A percentile compares a stretch with the other conserved stretches of the same genome.
phyloP scores from a whole-genome alignment of 1,140 invertebrate species.

The Zaprionus lachaisei region DNA sequence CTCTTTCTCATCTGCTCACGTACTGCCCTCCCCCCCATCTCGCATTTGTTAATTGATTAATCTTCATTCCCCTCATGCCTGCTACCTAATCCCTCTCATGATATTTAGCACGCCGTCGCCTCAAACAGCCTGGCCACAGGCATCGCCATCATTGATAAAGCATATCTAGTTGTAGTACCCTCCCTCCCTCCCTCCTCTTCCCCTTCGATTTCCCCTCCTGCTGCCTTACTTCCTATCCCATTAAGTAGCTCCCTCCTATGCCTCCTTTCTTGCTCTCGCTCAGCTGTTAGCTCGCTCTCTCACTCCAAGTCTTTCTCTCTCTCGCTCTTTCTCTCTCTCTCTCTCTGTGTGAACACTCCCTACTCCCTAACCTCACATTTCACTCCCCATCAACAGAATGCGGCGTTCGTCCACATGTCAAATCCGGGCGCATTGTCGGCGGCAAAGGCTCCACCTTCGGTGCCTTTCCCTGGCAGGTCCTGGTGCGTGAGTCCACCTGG shows the following conservation, averaged over 20 bases:
- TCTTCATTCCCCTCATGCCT: constrained; percentile 14
- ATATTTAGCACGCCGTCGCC: constrained; percentile 65
- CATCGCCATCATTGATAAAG: constrained; percentile 50
- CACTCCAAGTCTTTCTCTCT: constrained; percentile 20
- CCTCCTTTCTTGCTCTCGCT: constrained; percentile 12
- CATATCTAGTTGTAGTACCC: constrained; percentile 36
- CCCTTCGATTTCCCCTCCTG: not conserved
- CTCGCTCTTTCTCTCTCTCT: constrained; percentile 25
- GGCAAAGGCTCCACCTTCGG: constrained; percentile 94
- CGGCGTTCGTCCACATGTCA: constrained; percentile 92
- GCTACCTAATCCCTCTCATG: constrained; percentile 29
- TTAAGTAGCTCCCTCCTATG: constrained; percentile 32
- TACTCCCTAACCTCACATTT: constrained; percentile 84
- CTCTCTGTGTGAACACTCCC: constrained; percentile 76
- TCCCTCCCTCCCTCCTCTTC: too few species aligned
- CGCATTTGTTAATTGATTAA: constrained; percentile 15
- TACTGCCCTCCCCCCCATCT: constrained; percentile 48
- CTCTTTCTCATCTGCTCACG: constrained; percentile 45
- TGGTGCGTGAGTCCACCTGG: constrained; percentile 96
- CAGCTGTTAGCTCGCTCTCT: constrained; percentile 17
- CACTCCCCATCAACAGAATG: constrained; percentile 89
- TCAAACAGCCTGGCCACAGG: constrained; percentile 56
- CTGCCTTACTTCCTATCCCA: not conserved
- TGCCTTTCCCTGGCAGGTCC: constrained; percentile 96
- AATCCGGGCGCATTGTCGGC: constrained; percentile 94